These are phyloP conservation scores for Dendrocopos noguchii DNA, from an alignment of 2,113 vertebrate species.

Conservation along the genomic window DNA sequence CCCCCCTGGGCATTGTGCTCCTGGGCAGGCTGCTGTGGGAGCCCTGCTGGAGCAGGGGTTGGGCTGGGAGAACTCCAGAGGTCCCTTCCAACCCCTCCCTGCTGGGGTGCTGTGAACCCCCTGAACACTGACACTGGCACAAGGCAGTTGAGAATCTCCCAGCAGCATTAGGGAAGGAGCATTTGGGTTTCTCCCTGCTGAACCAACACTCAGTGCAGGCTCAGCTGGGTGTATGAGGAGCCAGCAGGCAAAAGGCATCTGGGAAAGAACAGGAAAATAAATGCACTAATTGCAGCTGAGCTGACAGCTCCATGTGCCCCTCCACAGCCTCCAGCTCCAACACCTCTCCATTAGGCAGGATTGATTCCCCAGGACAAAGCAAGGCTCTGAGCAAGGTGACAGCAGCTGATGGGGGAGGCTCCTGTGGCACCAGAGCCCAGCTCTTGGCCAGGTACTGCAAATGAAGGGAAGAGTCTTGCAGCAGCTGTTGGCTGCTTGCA, in stretches of 20 bases:
- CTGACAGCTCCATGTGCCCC: slow-evolving; percentile 6
- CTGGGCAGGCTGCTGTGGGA: no score
- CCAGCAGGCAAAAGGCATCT: slow-evolving; percentile 13
- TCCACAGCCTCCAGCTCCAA: neutral
- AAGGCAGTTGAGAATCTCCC: neutral
- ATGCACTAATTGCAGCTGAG: slow-evolving; percentile 48
- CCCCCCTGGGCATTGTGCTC: no score
- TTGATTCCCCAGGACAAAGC: slow-evolving; percentile 4
- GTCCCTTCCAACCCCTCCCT: no score
- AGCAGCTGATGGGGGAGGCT: neutral
- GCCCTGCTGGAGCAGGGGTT: no score
- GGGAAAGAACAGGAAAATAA: slow-evolving; percentile 29
- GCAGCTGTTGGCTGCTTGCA: neutral
- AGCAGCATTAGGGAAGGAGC: neutral
- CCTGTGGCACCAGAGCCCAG: neutral
- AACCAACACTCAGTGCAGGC: slow-evolving; percentile 17
- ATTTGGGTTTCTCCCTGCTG: slow-evolving; percentile 8
- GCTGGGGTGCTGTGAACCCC: no score
- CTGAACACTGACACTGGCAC: neutral
- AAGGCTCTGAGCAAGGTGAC: neutral
- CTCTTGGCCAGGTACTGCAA: neutral
- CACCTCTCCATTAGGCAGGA: slow-evolving; percentile 1
- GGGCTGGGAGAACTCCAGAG: no score
- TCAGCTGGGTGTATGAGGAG: neutral
- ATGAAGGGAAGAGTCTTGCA: neutral